Percentiles rank a stretch among this genome's conserved stretches.
phyloP scores from a whole-genome alignment of 2,797 vertebrate species.

The Sylvilagus floridanus region DNA sequence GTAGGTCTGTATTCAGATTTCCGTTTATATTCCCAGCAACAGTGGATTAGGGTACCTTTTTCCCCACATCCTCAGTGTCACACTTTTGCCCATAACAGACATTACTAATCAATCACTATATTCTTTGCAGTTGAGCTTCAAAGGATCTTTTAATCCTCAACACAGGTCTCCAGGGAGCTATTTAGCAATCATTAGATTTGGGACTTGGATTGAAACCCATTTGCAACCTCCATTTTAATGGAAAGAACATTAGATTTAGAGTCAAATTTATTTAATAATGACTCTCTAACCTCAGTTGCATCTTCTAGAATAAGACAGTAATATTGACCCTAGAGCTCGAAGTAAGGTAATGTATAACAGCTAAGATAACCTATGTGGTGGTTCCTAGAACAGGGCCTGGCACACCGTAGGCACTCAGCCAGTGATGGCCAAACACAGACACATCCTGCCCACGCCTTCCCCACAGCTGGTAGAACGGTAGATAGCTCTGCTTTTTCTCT shows the following conservation, averaged over 20 bases:
- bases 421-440: not conserved
- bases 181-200: not conserved
- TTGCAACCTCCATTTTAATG: not conserved
- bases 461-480: rapidly evolving
- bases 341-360: not conserved
- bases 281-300: not conserved
- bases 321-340: not conserved
- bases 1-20: too few relatives aligned
- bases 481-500: not conserved
- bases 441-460: rapidly evolving
- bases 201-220: constrained; percentile 26
- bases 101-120: not conserved
- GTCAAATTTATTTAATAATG: constrained; percentile 43
- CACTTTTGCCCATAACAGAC: not conserved
- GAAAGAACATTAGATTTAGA: not conserved
- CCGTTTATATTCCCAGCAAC: too few relatives aligned
- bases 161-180: not conserved
- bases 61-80: not conserved
- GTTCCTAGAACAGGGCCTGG: not conserved
- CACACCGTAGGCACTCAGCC: not conserved
- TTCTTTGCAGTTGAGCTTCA: constrained; percentile 1
- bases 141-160: not conserved
- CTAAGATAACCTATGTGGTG: not conserved
- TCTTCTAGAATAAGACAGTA: not conserved
- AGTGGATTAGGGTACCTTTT: too few relatives aligned